Evolutionary conservation across 2,797 vertebrate species (phyloP).

Genomic region (Sebastes hubbsi): DNA sequence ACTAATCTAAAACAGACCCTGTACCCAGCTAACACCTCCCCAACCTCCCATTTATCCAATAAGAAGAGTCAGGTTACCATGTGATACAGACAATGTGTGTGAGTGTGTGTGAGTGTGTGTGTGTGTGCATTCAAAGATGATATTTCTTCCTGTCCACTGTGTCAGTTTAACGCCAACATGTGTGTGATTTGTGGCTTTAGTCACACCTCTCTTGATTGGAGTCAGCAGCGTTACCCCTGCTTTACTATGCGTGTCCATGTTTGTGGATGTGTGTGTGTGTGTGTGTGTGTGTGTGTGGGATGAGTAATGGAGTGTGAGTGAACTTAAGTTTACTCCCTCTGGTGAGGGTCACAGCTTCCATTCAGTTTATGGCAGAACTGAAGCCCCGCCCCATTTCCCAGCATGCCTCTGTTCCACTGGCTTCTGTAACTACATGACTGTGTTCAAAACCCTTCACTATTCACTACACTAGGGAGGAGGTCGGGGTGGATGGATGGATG

Average conservation of each 20-base stretch:
- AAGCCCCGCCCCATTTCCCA: constrained; percentile 5
- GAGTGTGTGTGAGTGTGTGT: background rate
- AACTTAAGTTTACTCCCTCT: constrained; percentile 35
- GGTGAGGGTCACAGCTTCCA: constrained; percentile 43
- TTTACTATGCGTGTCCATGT: background rate
- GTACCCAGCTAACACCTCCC: constrained; percentile 39
- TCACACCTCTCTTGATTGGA: constrained; percentile 52
- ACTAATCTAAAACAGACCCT: constrained; percentile 69
- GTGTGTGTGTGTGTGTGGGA: constrained; percentile 1
- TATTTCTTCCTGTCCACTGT: constrained; percentile 52
- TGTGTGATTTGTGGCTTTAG: constrained; percentile 57
- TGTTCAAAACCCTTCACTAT: background rate
- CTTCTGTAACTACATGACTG: background rate
- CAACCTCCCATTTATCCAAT: constrained; percentile 43
- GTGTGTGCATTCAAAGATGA: constrained; percentile 19
- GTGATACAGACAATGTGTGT: constrained; percentile 3
- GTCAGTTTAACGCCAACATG: constrained; percentile 28
- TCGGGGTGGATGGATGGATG: no score
- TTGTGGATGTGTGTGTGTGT: background rate
- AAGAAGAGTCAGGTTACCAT: constrained; percentile 55
- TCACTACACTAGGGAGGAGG: background rate
- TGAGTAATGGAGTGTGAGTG: constrained; percentile 59
- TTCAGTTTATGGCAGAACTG: constrained; percentile 4
- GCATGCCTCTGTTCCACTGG: background rate
- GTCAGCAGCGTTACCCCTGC: constrained; percentile 19